A percentile compares a stretch with the other conserved stretches of the same genome.
Conservation (phyloP, 2,888 invertebrate species). For the Aproaerema taeniolella region DNA sequence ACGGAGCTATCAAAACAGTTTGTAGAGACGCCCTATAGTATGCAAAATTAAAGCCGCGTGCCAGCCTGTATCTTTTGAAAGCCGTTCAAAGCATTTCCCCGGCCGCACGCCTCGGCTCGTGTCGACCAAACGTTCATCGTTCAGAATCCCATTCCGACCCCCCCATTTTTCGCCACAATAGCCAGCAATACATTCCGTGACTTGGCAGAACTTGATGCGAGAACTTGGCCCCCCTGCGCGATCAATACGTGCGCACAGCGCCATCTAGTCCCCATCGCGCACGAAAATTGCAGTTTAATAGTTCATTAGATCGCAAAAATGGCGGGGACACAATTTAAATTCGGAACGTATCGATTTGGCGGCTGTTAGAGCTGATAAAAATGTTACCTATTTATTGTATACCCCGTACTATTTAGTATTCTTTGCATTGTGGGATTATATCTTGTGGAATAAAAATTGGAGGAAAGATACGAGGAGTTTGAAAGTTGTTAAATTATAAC, state of each 20-base stretch:
- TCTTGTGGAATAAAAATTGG: no score
- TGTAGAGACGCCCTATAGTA: no score
- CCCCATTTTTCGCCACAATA: conserved; percentile 74
- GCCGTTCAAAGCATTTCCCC: no score
- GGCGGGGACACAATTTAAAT: conserved; percentile 74
- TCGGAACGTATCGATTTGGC: conserved; percentile 69
- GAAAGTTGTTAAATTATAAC: not conserved
- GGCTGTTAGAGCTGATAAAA: no score
- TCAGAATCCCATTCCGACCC: conserved; percentile 55
- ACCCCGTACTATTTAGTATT: no score
- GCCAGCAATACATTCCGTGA: conserved; percentile 75
- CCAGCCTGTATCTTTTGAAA: no score
- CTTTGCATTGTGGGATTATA: no score
- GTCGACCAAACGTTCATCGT: no score
- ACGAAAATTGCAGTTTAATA: conserved; percentile 77
- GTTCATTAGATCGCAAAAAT: conserved; percentile 77
- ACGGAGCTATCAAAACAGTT: no score
- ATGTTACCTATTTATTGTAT: no score
- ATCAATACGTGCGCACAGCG: conserved; percentile 74
- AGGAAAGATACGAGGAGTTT: conserved; percentile 4
- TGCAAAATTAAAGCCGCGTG: no score
- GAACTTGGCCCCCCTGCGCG: conserved; percentile 62
- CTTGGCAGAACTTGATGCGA: conserved; percentile 70
- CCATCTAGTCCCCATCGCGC: conserved; percentile 71
- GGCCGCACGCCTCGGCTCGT: no score